Base-by-base conservation (phyloP, 2,797 vertebrate species). In the Melopsittacus undulatus region DNA sequence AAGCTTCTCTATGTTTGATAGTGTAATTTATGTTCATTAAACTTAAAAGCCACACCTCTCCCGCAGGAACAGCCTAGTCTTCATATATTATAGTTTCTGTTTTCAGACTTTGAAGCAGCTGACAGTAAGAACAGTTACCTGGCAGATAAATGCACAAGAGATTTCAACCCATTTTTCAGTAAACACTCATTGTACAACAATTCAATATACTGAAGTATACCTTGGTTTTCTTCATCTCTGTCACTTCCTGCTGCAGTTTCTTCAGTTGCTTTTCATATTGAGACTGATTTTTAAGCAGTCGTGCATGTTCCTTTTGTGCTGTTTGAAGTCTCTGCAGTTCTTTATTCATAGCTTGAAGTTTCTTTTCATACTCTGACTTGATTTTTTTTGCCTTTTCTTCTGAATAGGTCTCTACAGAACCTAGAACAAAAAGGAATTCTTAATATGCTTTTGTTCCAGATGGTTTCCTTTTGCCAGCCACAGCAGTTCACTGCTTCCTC, bases 221-320 rank as follows among this genome's bases (percentile, higher is more conserved):
- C 99, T 99, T 99, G n/a, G 99, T 99, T 97, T 99, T 99, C 97
- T 99, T 99, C 99, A 99, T 99, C 96, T 99, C 99, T 10, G 97
- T 97, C 95, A 99, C 99, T n/a, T 99, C 99, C 94, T 98, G 98
- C 95, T 99, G 99, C 45, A 99, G 97, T 68, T 99, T 99, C 96
- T 97, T 99, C 84, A 99, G 98, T 83, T 99, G 99, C 56, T 99
- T 99, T 98, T 99, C 99, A 83, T 99, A 99, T 61, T 99, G 99
- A 29, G 99, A 99, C 86, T 99, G 99, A 97, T 99, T 99, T 98
- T 99, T 99, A 91, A 99, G 98, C 75, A 99, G 97, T 9, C 99
- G 98, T 3, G 99, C 99, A 16, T 99, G 99, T 69, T 99, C 99
- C 85, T 99, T 99, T 68, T 99, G 99, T 0, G 99, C 99, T 0